A percentile compares a stretch with the other conserved stretches of the same genome.
phyloP scores from a whole-genome alignment of 2,113 vertebrate species.

The Ahaetulla prasina region DNA sequence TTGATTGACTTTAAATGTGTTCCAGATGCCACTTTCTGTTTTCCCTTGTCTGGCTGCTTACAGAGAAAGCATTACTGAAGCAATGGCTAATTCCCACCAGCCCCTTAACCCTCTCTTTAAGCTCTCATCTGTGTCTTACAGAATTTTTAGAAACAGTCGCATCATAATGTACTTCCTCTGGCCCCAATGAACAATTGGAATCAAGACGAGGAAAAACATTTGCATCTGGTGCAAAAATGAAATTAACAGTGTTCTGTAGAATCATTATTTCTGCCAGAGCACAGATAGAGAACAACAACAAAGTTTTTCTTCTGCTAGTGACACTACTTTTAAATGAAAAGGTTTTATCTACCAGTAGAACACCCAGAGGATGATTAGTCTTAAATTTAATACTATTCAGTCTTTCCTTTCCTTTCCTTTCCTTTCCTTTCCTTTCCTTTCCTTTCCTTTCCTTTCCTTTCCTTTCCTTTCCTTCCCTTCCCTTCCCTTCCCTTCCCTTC shows the following conservation, averaged over 20 bases:
- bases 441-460: too few species aligned
- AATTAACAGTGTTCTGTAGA: not conserved
- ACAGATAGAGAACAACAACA: not conserved
- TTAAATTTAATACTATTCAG: not conserved
- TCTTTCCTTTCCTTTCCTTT: not conserved
- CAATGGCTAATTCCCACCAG: not conserved
- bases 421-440: too few species aligned
- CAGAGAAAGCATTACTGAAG: not conserved
- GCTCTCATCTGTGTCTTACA: not conserved
- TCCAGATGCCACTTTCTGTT: not conserved
- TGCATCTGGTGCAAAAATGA: not conserved
- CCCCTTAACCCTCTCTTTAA: not conserved
- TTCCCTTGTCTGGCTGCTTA: not conserved
- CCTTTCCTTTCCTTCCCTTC: too few species aligned
- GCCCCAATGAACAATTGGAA: not conserved
- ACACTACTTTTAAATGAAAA: not conserved
- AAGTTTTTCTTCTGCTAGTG: not conserved
- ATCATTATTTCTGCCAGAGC: not conserved
- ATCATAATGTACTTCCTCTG: not conserved
- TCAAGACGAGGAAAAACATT: constrained; percentile 1
- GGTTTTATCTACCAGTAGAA: not conserved
- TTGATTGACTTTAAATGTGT: constrained; percentile 7
- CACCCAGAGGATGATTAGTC: not conserved
- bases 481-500: too few species aligned
- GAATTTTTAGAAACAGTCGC: constrained; percentile 3